Percentiles rank a stretch among this genome's conserved stretches.
These are phyloP conservation scores for Serinus canaria DNA, from an alignment of 2,113 vertebrate genomes.

Conservation along the genomic window DNA sequence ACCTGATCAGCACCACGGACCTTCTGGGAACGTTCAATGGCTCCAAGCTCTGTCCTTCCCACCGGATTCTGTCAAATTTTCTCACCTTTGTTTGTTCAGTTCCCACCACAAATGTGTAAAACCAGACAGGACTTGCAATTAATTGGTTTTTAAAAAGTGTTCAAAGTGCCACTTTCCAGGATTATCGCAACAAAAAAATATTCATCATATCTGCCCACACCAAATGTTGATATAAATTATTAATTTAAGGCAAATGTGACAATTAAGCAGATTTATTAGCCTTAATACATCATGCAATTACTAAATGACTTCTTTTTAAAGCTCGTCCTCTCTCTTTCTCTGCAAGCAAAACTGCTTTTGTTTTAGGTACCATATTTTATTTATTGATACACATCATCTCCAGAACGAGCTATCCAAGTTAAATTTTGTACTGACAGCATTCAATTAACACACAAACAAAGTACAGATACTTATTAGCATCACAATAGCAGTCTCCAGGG, in stretches of 20 bases:
- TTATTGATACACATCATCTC: slow-evolving; percentile 1
- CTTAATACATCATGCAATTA: slow-evolving; percentile 42
- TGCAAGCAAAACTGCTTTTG: background rate
- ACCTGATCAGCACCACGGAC: background rate
- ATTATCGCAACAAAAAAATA: slow-evolving; percentile 29
- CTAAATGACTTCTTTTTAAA: slow-evolving; percentile 3
- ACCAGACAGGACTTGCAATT: background rate
- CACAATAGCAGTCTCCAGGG: background rate
- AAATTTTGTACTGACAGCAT: background rate
- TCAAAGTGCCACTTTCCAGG: background rate
- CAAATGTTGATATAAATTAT: slow-evolving; percentile 60
- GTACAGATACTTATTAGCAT: slow-evolving; percentile 19
- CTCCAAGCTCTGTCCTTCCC: background rate
- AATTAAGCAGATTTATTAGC: slow-evolving; percentile 60
- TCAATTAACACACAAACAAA: slow-evolving; percentile 13
- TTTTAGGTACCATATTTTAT: slow-evolving; percentile 6
- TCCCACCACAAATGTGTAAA: background rate
- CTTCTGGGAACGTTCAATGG: background rate
- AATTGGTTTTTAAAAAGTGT: background rate
- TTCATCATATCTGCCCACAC: slow-evolving; percentile 42
- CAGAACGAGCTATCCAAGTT: background rate
- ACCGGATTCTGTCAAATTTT: background rate
- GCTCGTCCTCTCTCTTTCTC: background rate
- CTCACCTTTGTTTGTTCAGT: slow-evolving; percentile 22
- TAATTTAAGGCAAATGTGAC: slow-evolving; percentile 52